Conservation (phyloP, 2,797 vertebrate genomes). For the Eulemur coronatus region DNA sequence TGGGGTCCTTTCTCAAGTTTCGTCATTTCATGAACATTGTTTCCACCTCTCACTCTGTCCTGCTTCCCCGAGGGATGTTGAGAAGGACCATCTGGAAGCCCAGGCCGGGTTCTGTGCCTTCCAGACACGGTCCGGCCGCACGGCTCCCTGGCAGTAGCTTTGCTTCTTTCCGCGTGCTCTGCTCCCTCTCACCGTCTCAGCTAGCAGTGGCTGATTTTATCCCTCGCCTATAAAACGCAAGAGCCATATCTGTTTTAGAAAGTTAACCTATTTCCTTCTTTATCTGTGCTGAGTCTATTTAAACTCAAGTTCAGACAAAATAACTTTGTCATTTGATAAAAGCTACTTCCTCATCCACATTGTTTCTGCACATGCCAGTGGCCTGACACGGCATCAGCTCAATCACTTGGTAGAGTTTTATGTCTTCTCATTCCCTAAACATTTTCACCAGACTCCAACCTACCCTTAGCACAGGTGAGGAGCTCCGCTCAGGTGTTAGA, state of each 20-base stretch:
- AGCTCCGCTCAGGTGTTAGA: accelerated
- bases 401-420: not conserved
- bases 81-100: slow-evolving; percentile 46
- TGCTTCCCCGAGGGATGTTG: slow-evolving; percentile 58
- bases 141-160: slow-evolving; percentile 46
- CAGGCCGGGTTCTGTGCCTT: slow-evolving; percentile 66
- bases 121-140: slow-evolving; percentile 63
- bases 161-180: slow-evolving; percentile 70
- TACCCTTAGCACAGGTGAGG: not conserved
- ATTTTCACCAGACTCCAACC: not conserved
- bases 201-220: slow-evolving; percentile 67
- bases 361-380: not conserved
- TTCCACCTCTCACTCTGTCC: not conserved
- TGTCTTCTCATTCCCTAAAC: not conserved
- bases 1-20: slow-evolving; percentile 68
- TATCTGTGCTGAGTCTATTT: slow-evolving; percentile 65
- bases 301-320: slow-evolving; percentile 66
- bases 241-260: slow-evolving; percentile 58
- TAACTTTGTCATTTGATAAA: slow-evolving; percentile 42
- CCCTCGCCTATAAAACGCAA: slow-evolving; percentile 68
- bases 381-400: not conserved
- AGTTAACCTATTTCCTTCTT: slow-evolving; percentile 35
- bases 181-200: slow-evolving; percentile 63
- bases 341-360: not conserved
- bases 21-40: slow-evolving; percentile 33